Conservation (phyloP, 2,888 invertebrate genomes). For the Erebia palarica region DNA sequence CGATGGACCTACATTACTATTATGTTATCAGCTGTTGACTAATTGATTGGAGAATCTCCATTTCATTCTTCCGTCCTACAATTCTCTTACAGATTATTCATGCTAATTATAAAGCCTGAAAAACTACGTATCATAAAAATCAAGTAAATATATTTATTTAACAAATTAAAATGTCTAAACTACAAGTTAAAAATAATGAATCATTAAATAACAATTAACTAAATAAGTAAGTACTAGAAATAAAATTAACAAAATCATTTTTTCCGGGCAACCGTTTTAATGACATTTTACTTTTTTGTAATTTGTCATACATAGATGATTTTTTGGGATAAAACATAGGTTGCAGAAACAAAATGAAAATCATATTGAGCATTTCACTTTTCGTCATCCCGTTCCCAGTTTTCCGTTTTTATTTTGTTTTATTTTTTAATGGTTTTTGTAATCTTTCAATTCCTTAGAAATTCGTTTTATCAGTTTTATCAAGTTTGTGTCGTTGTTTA, state of each 20-base stretch:
- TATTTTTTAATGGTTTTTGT: not conserved
- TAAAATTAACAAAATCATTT: not conserved
- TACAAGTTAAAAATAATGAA: not conserved
- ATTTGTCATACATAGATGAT: too few species aligned
- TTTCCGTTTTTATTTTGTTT: not conserved
- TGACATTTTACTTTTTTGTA: too few species aligned
- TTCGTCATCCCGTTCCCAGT: not conserved
- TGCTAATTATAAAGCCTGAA: not conserved
- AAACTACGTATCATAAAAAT: not conserved
- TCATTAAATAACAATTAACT: not conserved
- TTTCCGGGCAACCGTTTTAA: too few species aligned
- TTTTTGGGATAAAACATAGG: too few species aligned
- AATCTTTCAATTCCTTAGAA: conserved; percentile 46
- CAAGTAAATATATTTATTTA: not conserved
- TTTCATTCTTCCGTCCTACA: too few species aligned
- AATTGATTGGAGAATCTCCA: too few species aligned
- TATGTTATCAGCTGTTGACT: too few species aligned
- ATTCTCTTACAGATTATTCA: not conserved
- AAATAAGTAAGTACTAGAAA: not conserved
- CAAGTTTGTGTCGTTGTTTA: conserved; percentile 60
- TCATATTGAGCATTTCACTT: too few species aligned
- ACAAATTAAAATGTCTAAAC: not conserved
- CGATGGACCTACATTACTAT: too few species aligned
- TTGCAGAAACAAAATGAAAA: too few species aligned
- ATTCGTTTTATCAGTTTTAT: conserved; percentile 56